Conservation (phyloP, 1,140 invertebrate genomes). For the Hylaeus anthracinus region DNA sequence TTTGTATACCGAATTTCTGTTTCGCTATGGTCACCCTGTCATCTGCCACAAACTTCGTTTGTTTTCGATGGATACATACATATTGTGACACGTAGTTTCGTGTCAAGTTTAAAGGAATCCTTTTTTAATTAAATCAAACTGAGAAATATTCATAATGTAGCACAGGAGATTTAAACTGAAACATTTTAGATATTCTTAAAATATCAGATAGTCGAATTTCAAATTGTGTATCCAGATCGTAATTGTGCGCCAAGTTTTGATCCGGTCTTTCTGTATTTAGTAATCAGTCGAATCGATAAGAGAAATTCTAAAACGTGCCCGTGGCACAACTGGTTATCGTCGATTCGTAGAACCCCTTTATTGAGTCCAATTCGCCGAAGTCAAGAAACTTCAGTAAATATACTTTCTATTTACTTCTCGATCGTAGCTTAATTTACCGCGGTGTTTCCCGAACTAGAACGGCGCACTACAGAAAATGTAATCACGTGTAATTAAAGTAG, state of each 20-base stretch:
- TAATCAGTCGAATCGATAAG: constrained; percentile 39
- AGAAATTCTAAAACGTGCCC: constrained; percentile 28
- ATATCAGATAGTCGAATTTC: neutral
- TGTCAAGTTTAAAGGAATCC: no score
- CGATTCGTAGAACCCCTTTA: neutral
- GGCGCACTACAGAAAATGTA: no score
- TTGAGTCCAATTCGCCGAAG: neutral
- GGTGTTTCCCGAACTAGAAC: no score
- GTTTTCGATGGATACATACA: neutral
- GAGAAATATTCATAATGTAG: no score
- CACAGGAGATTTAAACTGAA: no score
- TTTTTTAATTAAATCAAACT: neutral
- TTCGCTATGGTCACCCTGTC: neutral
- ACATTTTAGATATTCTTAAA: no score
- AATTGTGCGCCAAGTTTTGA: neutral
- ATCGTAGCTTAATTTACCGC: no score
- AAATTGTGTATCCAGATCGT: neutral
- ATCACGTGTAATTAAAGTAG: no score
- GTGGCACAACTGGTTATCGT: neutral
- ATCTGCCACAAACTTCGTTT: constrained; percentile 6
- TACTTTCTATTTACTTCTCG: neutral
- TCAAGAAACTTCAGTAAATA: neutral
- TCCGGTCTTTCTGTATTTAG: constrained; percentile 27
- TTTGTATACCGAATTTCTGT: neutral
- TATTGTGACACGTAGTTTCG: neutral